Percentiles rank a stretch among this genome's conserved stretches.
Conservation (phyloP, 2,113 vertebrate species). For the Electrona antarctica region DNA sequence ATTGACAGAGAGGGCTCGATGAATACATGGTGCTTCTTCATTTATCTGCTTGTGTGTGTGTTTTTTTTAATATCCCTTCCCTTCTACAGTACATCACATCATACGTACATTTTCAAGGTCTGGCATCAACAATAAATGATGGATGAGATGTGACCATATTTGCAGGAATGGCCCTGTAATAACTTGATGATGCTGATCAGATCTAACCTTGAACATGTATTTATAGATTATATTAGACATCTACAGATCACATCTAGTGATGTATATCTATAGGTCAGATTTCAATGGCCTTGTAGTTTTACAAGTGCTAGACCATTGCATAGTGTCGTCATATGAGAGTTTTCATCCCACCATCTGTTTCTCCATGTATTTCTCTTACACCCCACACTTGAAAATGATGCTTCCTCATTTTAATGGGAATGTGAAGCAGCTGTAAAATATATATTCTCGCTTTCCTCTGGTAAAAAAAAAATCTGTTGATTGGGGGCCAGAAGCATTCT, state of each 20-base stretch:
- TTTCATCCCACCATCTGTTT: conserved; percentile 77
- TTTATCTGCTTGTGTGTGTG: conserved; percentile 51
- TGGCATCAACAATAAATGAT: conserved; percentile 59
- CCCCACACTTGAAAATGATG: conserved; percentile 63
- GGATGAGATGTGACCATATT: conserved; percentile 36
- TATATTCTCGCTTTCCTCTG: conserved; percentile 62
- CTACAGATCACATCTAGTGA: conserved; percentile 53
- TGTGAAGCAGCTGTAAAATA: conserved; percentile 71
- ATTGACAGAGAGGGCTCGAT: conserved; percentile 74
- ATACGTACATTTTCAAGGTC: conserved; percentile 35
- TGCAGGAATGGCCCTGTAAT: conserved; percentile 16
- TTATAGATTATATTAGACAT: conserved; percentile 38
- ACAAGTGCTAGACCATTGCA: conserved; percentile 59
- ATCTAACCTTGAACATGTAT: conserved; percentile 59
- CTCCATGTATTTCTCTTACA: conserved; percentile 68
- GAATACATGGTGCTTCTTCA: conserved; percentile 66
- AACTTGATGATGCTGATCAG: conserved; percentile 8
- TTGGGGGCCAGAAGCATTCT: conserved; percentile 56
- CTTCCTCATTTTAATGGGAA: conserved; percentile 75
- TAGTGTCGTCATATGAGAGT: conserved; percentile 70
- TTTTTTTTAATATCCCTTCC: conserved; percentile 50
- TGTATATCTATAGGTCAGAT: conserved; percentile 51
- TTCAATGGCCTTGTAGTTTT: conserved; percentile 55
- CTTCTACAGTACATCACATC: conserved; percentile 25
- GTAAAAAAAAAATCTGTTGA: conserved; percentile 27